Evolutionary conservation across 2,797 vertebrate genomes (phyloP), one percentile per base, ranked within the genome.

Genomic region (Takifugu ocellatus): DNA sequence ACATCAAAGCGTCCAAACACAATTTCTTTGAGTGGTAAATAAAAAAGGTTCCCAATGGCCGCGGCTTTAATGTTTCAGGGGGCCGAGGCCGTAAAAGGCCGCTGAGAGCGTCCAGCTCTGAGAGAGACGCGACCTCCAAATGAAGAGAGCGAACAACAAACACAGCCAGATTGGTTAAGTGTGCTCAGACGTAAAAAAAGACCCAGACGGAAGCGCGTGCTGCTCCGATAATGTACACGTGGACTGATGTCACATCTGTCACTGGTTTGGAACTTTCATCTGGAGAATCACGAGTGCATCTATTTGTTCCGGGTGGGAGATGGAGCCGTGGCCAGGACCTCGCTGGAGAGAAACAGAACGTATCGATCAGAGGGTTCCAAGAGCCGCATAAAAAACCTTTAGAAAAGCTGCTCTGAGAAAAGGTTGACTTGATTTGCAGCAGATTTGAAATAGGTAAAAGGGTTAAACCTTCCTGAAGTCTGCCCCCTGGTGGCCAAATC

Each of bases 251-350:
- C 39, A 74, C 66, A 65, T 75, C 66, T 72, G 69, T 74, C 64
- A 66, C 66, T 76, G 63, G 68, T 71, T 68, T 65, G 52, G 36
- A 47, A 77, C 70, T 79, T 79, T 82, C 75, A 80, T 67, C 75
- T 56, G 33, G 29, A 74, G 44, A 54, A 62, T 71, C 80, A 66
- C 79, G 66, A 82, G 72, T 75, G 73, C 78, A 79, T 72, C 79
- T 63, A 75, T 80, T 75, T 74, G 66, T 63, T 25, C 44, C n/a
- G 45, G n/a, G 54, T 63, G 66, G 62, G 68, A 70, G 77, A 77
- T 64, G 25, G 62, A 55, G 57, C 59, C 60, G 45, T 70, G 56
- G 58, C 68, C 39, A 27, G 24, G 2, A 31, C 27, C 31, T 71
- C 25, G 58, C 60, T 36, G 49, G 43, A 74, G 43, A 21, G 5